phyloP scores from a whole-genome alignment of 2,888 invertebrate species.

The Gandaritis pyraliata region DNA sequence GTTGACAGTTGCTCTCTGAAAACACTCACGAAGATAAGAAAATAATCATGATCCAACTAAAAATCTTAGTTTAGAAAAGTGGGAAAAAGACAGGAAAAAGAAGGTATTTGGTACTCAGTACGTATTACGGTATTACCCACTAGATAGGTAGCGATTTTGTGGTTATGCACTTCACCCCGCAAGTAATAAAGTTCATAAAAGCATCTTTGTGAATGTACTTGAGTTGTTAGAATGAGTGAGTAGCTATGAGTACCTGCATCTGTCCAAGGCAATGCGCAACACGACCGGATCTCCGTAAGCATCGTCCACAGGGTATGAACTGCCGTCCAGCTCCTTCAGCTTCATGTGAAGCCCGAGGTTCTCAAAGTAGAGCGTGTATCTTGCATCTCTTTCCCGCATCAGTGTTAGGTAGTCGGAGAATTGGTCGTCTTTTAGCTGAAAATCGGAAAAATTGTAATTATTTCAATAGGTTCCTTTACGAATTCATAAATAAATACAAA shows the following conservation, averaged over 20 bases:
- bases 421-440: conserved; percentile 68
- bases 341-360: conserved; percentile 71
- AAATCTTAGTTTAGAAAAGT: no score
- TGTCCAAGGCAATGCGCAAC: conserved; percentile 71
- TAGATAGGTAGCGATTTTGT: no score
- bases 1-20: conserved; percentile 70
- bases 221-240: not conserved
- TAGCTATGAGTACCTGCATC: conserved; percentile 62
- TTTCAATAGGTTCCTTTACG: not conserved
- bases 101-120: no score
- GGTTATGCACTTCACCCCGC: no score
- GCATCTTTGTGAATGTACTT: no score
- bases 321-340: conserved; percentile 67
- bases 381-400: conserved; percentile 74
- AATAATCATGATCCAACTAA: no score
- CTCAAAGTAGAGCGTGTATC: conserved; percentile 75
- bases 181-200: no score
- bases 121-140: no score
- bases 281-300: conserved; percentile 69
- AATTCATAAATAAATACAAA: not conserved
- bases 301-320: conserved; percentile 50
- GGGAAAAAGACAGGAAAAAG: no score
- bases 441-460: not conserved
- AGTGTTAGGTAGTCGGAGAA: conserved; percentile 70
- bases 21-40: not conserved